Conservation (phyloP, 2,888 invertebrate genomes). For the Archips xylosteana region DNA sequence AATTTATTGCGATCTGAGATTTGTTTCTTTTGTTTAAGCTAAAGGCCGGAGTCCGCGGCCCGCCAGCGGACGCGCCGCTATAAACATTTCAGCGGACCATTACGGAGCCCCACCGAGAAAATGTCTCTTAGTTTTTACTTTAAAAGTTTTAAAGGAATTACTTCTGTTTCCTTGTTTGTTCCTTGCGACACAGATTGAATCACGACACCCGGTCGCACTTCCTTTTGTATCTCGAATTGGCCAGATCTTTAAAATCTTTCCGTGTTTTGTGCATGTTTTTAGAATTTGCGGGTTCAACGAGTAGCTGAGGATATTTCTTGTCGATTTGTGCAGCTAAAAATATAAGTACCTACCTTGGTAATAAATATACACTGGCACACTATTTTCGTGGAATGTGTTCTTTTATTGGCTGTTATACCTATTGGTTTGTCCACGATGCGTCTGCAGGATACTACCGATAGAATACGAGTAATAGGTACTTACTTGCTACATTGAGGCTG, state of each 20-base stretch:
- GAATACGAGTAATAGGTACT: not conserved
- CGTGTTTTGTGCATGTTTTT: conserved; percentile 22
- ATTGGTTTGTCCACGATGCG: conserved; percentile 11
- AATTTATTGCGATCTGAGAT: conserved; percentile 75
- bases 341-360: conserved; percentile 19
- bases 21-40: conserved; percentile 60
- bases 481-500: not conserved
- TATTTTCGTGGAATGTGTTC: conserved; percentile 27
- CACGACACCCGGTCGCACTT: conserved; percentile 26
- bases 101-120: conserved; percentile 67
- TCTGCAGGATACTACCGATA: not conserved
- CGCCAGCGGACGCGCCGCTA: conserved; percentile 52
- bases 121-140: conserved; percentile 68
- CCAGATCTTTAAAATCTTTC: conserved; percentile 24
- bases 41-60: conserved; percentile 29
- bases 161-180: conserved; percentile 61
- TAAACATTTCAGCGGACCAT: conserved; percentile 78
- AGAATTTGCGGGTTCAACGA: not conserved
- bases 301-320: not conserved
- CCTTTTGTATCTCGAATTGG: conserved; percentile 23
- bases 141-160: conserved; percentile 71
- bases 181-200: conserved; percentile 53
- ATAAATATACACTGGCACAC: conserved; percentile 36
- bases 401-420: conserved; percentile 36
- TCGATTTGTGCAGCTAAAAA: conserved; percentile 14